phyloP scores from a whole-genome alignment of 1,140 invertebrate genomes.

The Psix sp. region DNA sequence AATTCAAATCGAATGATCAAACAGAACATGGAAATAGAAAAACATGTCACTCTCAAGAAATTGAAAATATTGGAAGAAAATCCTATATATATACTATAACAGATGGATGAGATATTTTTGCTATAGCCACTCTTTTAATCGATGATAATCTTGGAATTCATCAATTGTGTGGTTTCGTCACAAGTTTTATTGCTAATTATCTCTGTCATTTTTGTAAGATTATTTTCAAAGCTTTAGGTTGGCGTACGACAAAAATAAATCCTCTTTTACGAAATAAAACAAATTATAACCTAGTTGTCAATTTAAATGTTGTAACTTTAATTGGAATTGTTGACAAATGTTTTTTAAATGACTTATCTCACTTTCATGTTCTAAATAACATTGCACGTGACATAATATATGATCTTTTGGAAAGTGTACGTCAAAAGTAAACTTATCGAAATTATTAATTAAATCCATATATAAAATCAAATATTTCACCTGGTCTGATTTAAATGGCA shows the following conservation, averaged over 20 bases:
- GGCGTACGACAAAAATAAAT: background rate
- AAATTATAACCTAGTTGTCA: conserved; percentile 9
- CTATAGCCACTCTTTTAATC: conserved; percentile 7
- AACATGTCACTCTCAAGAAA: conserved; percentile 10
- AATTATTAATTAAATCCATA: conserved; percentile 5
- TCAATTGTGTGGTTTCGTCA: conserved; percentile 29
- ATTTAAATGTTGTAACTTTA: conserved; percentile 7
- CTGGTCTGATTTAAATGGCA: conserved; percentile 27
- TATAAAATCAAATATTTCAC: conserved; percentile 23
- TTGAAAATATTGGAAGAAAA: conserved; percentile 7
- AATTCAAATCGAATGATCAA: background rate
- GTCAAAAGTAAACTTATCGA: conserved; percentile 7
- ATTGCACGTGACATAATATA: conserved; percentile 25
- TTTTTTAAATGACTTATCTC: conserved; percentile 23
- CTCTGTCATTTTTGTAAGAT: conserved; percentile 31
- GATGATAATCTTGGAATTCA: conserved; percentile 37
- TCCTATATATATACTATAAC: conserved; percentile 1
- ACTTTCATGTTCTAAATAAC: conserved; percentile 27
- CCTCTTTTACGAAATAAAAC: conserved; percentile 22
- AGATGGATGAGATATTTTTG: conserved; percentile 12
- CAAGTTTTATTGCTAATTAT: conserved; percentile 30
- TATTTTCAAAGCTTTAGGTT: background rate
- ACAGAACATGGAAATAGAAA: conserved; percentile 2
- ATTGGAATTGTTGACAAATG: conserved; percentile 20
- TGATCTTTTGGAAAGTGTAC: conserved; percentile 26